These are phyloP conservation scores for Coturnix japonica DNA, from an alignment of 2,113 vertebrate genomes.

Conservation along the genomic window DNA sequence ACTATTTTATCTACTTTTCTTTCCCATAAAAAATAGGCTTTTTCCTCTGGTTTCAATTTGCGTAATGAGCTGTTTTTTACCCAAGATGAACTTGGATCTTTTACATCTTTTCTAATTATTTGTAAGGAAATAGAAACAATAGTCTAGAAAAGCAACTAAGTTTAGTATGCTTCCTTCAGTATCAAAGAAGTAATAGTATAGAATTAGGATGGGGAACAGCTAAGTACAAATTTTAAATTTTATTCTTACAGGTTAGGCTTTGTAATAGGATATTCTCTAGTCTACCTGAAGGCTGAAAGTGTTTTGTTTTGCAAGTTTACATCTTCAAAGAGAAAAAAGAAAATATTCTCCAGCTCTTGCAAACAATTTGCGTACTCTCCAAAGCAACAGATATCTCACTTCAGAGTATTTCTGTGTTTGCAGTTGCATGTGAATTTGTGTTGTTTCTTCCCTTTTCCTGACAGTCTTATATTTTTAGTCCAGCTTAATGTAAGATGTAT, in stretches of 20 bases:
- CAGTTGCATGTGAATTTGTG: neutral
- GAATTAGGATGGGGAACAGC: neutral
- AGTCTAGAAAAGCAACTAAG: neutral
- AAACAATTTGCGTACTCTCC: neutral
- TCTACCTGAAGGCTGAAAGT: neutral
- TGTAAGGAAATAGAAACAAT: neutral
- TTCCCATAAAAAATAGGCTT: neutral
- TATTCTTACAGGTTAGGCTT: neutral
- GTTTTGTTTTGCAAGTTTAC: neutral
- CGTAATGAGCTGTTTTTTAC: neutral
- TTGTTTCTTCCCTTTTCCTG: neutral
- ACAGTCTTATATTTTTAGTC: neutral
- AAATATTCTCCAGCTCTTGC: neutral
- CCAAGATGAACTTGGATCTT: neutral
- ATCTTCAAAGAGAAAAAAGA: neutral
- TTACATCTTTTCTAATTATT: neutral
- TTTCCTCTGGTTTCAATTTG: neutral
- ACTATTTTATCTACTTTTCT: neutral
- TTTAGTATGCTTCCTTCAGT: neutral
- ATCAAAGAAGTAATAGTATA: neutral
- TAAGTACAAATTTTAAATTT: neutral
- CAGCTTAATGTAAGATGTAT: neutral
- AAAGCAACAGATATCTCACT: neutral
- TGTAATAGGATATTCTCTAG: neutral
- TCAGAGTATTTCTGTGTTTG: neutral